Evolutionary conservation across 2,888 invertebrate species (phyloP), one percentile per base, ranked within the genome.

Genomic region (Endotricha flammealis): DNA sequence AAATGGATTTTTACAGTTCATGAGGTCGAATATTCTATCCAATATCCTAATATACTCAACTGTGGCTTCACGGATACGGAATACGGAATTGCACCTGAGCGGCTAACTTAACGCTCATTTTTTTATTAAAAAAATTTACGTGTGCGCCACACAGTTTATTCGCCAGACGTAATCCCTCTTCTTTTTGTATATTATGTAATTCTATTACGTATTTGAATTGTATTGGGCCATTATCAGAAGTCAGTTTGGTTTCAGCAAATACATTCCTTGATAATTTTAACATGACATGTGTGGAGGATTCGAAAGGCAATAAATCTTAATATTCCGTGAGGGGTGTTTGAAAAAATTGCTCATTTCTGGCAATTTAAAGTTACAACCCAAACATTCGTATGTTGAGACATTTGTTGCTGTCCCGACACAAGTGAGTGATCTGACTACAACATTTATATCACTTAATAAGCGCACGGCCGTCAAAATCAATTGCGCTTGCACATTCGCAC

Each of bases 241-340:
- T 20, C 6, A 20, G 20, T 20, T 20, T n/a, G 6, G 3, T 20
- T 20, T 20, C 20, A 20, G 20, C 20, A 20, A 20, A 20, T 20
- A 20, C 20, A 20, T 20, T 20, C 20, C 20, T 20, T 20, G 20
- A 20, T 20, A 46, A 42, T 33, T 45, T 43, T 8, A 43, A 16
- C 43, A 43, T 43, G 28, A 16, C 43, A 43, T 43, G 28, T 44
- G 43, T 5, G 38, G 31, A 11, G 42, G 30, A 23, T 42, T 42
- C 5, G 42, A 37, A 29, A 48, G 29, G 28, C 41, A 42, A 14
- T 40, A 31, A 12, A 38, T 14, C 32, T 38, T 39, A 16, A 24
- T 33, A 9, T 29, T 14, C 12, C 13, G 8, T 14, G n/a, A 12
- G 8, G 39, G 39, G 10, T 45, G 39, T 12, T 33, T 27, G 32